A percentile compares a stretch with the other conserved stretches of the same genome.
Conservation (phyloP, 2,113 vertebrate genomes). For the Todiramphus chloris region DNA sequence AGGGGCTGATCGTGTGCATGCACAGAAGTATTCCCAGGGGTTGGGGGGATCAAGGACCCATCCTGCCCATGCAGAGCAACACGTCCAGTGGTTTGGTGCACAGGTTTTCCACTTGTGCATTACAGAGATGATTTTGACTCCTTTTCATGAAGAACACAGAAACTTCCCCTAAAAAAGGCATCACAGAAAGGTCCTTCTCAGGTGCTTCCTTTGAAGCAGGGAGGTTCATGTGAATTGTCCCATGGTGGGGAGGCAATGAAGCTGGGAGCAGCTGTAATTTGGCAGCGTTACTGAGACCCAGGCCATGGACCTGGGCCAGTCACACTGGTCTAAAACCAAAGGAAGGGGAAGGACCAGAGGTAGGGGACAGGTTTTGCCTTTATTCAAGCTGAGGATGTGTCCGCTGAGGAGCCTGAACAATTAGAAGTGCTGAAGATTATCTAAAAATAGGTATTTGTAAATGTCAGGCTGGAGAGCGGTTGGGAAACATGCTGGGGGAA, state of each 20-base stretch:
- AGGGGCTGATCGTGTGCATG: not conserved
- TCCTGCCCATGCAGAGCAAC: not conserved
- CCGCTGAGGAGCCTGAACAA: not conserved
- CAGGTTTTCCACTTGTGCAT: not conserved
- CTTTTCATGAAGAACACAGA: not conserved
- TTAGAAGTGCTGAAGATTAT: not conserved
- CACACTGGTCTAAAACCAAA: not conserved
- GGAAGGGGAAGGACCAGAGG: not conserved
- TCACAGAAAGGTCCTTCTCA: not conserved
- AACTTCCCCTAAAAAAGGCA: not conserved
- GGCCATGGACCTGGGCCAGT: too few species aligned
- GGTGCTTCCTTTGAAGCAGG: not conserved
- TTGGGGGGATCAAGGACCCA: too few species aligned
- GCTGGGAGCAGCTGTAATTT: not conserved
- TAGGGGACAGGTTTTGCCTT: not conserved
- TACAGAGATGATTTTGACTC: not conserved
- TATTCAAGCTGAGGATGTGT: not conserved
- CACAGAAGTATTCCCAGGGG: not conserved
- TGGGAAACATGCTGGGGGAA: not conserved
- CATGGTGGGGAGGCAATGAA: not conserved
- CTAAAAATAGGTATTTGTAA: constrained; percentile 34
- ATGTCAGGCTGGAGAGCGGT: not conserved
- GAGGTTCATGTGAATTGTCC: not conserved
- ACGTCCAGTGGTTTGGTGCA: not conserved
- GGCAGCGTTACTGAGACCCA: not conserved